These are phyloP conservation scores for Zaprionus davidi DNA, from an alignment of 1,140 invertebrate species.

Conservation along the genomic window DNA sequence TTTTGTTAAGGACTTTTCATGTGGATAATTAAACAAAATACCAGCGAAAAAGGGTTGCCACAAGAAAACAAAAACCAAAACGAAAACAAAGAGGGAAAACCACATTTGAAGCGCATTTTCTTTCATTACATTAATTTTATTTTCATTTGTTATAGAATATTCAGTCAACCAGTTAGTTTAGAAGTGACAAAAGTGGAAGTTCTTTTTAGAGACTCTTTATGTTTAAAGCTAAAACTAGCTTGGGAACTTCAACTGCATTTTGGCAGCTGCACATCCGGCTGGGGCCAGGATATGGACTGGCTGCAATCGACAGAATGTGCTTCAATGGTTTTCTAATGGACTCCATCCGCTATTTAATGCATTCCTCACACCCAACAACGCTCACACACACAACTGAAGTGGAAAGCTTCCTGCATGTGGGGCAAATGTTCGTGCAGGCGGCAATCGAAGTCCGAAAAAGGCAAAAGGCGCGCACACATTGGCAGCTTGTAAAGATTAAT, in stretches of 20 bases:
- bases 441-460: constrained; percentile 78
- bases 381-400: constrained; percentile 18
- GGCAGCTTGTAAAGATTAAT: constrained; percentile 82
- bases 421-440: constrained; percentile 32
- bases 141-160: constrained; percentile 51
- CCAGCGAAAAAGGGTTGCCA: constrained; percentile 43
- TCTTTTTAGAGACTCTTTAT: not conserved
- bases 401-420: constrained; percentile 18
- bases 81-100: constrained; percentile 17
- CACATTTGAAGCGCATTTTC: constrained; percentile 41
- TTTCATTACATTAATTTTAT: constrained; percentile 54
- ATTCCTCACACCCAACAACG: constrained; percentile 40
- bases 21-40: constrained; percentile 80
- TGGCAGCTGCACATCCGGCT: constrained; percentile 70
- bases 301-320: constrained; percentile 81
- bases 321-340: constrained; percentile 82
- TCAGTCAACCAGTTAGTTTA: constrained; percentile 47
- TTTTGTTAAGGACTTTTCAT: constrained; percentile 68
- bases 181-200: not conserved
- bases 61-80: not conserved
- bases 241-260: constrained; percentile 46
- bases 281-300: constrained; percentile 63
- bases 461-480: constrained; percentile 78
- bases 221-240: constrained; percentile 11
- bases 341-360: constrained; percentile 80